Conservation (phyloP, 2,888 invertebrate genomes). For the Sarcophaga rosellei region DNA sequence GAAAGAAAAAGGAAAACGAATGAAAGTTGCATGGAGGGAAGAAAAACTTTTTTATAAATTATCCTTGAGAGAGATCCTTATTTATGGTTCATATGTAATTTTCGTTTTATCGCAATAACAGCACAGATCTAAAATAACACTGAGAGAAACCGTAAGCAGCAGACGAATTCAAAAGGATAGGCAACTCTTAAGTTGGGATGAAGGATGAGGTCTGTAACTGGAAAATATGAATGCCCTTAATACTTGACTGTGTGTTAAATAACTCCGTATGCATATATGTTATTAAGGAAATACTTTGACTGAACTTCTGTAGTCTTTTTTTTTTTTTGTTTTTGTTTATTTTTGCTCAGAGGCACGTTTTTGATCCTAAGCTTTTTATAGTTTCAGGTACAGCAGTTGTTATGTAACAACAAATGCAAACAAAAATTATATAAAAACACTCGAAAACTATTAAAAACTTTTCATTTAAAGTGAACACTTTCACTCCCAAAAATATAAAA, state of each 20-base stretch:
- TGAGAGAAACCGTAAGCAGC: constrained; percentile 36
- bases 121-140: constrained; percentile 70
- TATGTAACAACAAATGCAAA: neutral
- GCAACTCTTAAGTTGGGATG: constrained; percentile 6
- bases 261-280: constrained; percentile 38
- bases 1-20: neutral
- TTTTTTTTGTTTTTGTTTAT: neutral
- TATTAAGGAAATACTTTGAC: neutral
- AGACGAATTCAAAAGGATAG: neutral
- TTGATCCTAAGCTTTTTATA: constrained; percentile 31
- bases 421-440: neutral
- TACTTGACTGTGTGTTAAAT: constrained; percentile 50
- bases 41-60: constrained; percentile 81
- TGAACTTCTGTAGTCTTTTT: neutral
- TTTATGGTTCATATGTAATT: constrained; percentile 81
- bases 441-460: constrained; percentile 42
- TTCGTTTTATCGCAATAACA: constrained; percentile 80
- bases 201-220: no score
- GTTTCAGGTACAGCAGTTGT: constrained; percentile 29
- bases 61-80: constrained; percentile 81
- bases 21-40: constrained; percentile 13
- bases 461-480: constrained; percentile 10
- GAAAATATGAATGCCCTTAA: constrained; percentile 46
- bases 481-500: neutral
- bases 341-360: constrained; percentile 36